Evolutionary conservation across 2,888 invertebrate species (phyloP).

Genomic region (Belgica antarctica): DNA sequence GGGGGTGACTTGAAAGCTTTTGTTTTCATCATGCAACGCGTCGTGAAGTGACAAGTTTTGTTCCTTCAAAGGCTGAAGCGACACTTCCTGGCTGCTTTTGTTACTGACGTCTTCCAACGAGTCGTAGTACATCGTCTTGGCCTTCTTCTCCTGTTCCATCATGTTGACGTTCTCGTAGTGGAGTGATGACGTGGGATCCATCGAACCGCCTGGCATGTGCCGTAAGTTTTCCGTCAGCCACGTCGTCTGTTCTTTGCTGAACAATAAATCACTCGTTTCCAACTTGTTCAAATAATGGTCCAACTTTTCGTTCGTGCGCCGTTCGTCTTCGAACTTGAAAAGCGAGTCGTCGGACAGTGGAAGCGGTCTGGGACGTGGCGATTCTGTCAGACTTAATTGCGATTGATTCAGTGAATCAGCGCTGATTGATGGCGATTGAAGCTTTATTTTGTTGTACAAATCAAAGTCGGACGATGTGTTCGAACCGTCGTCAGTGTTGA

Average conservation of each 20-base stretch:
- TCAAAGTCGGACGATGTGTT: slow-evolving; percentile 54
- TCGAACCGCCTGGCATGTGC: background rate
- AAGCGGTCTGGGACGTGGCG: slow-evolving; percentile 62
- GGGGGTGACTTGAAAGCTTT: slow-evolving; percentile 45
- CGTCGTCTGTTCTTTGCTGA: slow-evolving; percentile 48
- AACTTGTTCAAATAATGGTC: slow-evolving; percentile 68
- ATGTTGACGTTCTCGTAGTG: slow-evolving; percentile 42
- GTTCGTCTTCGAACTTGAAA: slow-evolving; percentile 58
- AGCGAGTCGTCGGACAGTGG: slow-evolving; percentile 74
- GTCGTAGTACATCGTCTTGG: slow-evolving; percentile 33
- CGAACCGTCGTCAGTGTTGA: slow-evolving; percentile 54
- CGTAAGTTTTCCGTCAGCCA: slow-evolving; percentile 33
- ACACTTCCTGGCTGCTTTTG: background rate
- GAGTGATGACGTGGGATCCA: slow-evolving; percentile 9
- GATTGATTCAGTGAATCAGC: slow-evolving; percentile 50
- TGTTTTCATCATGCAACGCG: slow-evolving; percentile 46
- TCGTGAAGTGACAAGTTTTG: slow-evolving; percentile 47
- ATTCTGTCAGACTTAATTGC: slow-evolving; percentile 55
- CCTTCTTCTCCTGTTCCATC: slow-evolving; percentile 19
- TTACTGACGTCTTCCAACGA: slow-evolving; percentile 42
- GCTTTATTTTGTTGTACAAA: slow-evolving; percentile 53
- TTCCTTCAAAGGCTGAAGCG: slow-evolving; percentile 47
- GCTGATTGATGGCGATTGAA: slow-evolving; percentile 51
- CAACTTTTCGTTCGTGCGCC: slow-evolving; percentile 61
- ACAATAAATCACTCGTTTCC: slow-evolving; percentile 58